Base-by-base conservation (phyloP, 1,140 invertebrate genomes). In the Tachypleus tridentatus region DNA sequence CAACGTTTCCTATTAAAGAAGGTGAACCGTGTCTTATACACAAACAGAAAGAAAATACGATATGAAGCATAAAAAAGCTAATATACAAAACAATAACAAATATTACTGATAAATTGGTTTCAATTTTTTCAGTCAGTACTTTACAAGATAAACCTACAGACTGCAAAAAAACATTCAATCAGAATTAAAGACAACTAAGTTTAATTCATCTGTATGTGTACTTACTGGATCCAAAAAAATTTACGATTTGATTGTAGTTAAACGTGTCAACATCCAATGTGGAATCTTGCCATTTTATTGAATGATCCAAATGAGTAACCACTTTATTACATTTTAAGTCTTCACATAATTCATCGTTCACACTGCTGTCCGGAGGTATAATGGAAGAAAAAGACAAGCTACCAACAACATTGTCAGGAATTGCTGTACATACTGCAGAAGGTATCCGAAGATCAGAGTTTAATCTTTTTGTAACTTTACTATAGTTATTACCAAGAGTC, bases 181-280 rank as follows among this genome's bases (percentile, higher is more conserved):
- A 29, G 29, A 29, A 29, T 29, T 1, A 29, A 29, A 29, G 2
- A 29, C 29, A 29, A 29, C 29, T 29, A 29, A 29, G 29, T 29
- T 29, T 29, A 29, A 29, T 29, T 29, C 29, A 29, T 29, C 29
- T 29, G 29, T 29, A 29, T 29, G 29, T 29, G 29, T 29, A 57
- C 56, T 57, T 57, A 57, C 56, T 57, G 47, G n/a, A 11, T 57
- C 56, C 56, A 6, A 57, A 29, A 57, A 57, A 57, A 11, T 29
- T 29, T 11, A 57, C 56, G 10, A 57, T 57, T 29, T 57, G 56
- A 9, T 57, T 11, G 47, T 11, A 57, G 47, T 57, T 57, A 29
- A 57, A 57, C n/a, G 4, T 57, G n/a, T 9, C 10, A 11, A 11
- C 10, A 29, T 57, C 56, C 47, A 10, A 11, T 4, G n/a, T 29